Conservation (phyloP, 2,113 vertebrate species). For the Odocoileus virginianus region DNA sequence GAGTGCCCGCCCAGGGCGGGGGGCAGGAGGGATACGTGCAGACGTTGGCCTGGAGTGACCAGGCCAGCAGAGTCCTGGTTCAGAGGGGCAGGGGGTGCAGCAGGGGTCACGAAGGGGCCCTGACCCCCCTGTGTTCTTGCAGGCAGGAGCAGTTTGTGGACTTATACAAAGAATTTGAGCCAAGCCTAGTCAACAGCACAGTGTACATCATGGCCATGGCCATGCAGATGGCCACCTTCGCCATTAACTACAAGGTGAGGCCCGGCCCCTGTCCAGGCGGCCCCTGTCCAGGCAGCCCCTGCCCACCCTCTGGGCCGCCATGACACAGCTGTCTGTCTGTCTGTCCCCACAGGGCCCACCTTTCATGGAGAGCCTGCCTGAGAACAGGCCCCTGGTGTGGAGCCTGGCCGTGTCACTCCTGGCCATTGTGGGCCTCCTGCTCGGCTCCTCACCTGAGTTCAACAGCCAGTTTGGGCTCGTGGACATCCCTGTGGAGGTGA, state of each 20-base stretch:
- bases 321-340: rapidly evolving
- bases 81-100: rapidly evolving
- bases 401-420: constrained; percentile 89
- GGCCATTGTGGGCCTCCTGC: constrained; percentile 89
- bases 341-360: constrained; percentile 87
- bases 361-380: constrained; percentile 95
- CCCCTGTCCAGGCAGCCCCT: neutral
- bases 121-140: neutral
- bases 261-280: rapidly evolving
- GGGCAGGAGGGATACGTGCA: neutral
- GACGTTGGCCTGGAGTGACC: neutral
- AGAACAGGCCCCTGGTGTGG: constrained; percentile 94
- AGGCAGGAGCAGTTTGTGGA: constrained; percentile 92
- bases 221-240: constrained; percentile 98
- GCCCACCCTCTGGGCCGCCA: rapidly evolving
- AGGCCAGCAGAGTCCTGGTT: neutral
- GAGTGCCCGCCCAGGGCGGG: constrained; percentile 9
- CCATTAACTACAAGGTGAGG: constrained; percentile 97
- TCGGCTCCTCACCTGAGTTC: constrained; percentile 93
- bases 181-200: constrained; percentile 95
- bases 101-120: neutral
- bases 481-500: constrained; percentile 94
- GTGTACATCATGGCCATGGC: constrained; percentile 99
- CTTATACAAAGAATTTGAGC: constrained; percentile 96
- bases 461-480: constrained; percentile 95